Evolutionary conservation across 2,888 invertebrate species (phyloP).

Genomic region (Pseudanteris insignis): DNA sequence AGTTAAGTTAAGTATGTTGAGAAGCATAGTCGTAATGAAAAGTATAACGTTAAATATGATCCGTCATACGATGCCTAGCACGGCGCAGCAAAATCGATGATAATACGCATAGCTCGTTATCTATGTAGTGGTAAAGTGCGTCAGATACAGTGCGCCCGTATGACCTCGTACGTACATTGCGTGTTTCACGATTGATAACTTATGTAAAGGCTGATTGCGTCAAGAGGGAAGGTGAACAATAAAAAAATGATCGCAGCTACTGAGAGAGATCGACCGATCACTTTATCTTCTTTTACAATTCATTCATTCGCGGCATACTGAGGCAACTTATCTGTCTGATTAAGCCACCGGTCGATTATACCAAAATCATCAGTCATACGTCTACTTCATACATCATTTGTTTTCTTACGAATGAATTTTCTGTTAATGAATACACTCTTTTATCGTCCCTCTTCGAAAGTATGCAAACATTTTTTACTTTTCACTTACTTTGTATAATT

Average conservation of each 20-base stretch:
- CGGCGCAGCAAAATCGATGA: conserved; percentile 44
- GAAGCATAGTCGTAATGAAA: too few species aligned
- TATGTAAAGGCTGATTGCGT: conserved; percentile 41
- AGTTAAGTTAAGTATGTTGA: too few species aligned
- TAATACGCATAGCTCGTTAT: conserved; percentile 40
- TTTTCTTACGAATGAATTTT: too few species aligned
- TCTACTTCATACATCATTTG: too few species aligned
- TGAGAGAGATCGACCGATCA: neutral
- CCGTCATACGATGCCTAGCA: conserved; percentile 48
- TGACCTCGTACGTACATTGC: conserved; percentile 51
- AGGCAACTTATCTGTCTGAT: too few species aligned
- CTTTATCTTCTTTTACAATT: neutral
- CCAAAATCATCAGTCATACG: too few species aligned
- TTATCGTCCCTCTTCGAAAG: too few species aligned
- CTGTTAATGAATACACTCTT: too few species aligned
- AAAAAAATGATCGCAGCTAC: neutral
- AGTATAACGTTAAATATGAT: conserved; percentile 35
- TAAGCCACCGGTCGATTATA: too few species aligned
- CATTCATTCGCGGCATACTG: too few species aligned
- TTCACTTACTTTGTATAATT: too few species aligned
- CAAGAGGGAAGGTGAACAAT: conserved; percentile 15
- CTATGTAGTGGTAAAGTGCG: conserved; percentile 44
- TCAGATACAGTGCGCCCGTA: conserved; percentile 44
- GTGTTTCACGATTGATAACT: conserved; percentile 46
- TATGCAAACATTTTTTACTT: too few species aligned